phyloP scores from a whole-genome alignment of 2,113 vertebrate species.

The Malurus melanocephalus region DNA sequence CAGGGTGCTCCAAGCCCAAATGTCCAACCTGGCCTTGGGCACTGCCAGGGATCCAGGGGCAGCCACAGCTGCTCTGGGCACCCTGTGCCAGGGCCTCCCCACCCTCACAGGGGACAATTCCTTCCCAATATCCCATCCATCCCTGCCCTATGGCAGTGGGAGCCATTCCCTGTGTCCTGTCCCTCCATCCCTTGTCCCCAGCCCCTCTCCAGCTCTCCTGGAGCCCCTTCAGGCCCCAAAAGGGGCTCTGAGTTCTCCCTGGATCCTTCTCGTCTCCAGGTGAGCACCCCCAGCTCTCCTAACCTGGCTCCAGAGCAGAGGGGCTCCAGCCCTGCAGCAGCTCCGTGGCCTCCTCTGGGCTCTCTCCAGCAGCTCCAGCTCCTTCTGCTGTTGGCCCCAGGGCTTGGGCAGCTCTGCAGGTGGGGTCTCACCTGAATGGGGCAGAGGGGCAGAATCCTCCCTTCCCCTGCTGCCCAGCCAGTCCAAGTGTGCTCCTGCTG shows the following conservation, averaged over 20 bases:
- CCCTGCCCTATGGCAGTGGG: background rate
- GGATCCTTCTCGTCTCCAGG: background rate
- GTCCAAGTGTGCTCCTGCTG: background rate
- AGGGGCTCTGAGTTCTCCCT: background rate
- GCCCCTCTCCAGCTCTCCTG: background rate
- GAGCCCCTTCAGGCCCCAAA: rapidly evolving
- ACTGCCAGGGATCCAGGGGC: background rate
- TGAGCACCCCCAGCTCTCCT: background rate
- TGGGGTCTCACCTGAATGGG: background rate
- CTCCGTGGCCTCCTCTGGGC: rapidly evolving
- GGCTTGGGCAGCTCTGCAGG: background rate
- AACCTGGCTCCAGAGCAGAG: background rate
- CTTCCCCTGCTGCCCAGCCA: background rate
- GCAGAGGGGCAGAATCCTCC: background rate
- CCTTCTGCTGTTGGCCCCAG: background rate
- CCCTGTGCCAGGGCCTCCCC: rapidly evolving
- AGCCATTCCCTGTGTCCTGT: rapidly evolving
- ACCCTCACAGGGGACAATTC: rapidly evolving
- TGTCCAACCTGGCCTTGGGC: rapidly evolving
- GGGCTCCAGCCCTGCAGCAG: background rate
- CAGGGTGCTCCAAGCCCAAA: background rate
- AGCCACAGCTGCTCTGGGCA: background rate
- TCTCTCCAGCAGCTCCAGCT: rapidly evolving
- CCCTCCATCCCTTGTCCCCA: background rate
- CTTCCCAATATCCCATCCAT: background rate